Conservation (phyloP, 2,888 invertebrate genomes). For the Hyposoter didymator region DNA sequence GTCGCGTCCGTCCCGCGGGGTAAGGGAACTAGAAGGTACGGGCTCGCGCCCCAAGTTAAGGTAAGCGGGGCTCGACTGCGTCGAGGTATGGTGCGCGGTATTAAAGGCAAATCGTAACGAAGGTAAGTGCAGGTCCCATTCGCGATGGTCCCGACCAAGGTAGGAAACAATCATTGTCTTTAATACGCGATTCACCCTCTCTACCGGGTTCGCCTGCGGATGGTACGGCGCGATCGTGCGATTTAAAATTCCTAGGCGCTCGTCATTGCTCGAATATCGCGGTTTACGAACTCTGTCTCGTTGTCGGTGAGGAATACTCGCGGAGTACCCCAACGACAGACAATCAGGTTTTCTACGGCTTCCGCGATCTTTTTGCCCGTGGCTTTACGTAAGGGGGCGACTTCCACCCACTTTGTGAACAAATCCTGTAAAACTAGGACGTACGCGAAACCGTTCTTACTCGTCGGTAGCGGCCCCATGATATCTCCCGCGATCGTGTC, state of each 20-base stretch:
- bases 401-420: slow-evolving; percentile 51
- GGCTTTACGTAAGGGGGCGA: not conserved
- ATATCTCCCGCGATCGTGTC: slow-evolving; percentile 64
- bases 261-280: not conserved
- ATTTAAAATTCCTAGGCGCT: not conserved
- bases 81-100: slow-evolving; percentile 12
- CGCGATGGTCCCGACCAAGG: not conserved
- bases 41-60: slow-evolving; percentile 20
- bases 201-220: slow-evolving; percentile 55
- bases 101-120: slow-evolving; percentile 30
- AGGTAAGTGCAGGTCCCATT: slow-evolving; percentile 11
- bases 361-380: slow-evolving; percentile 18
- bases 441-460: slow-evolving; percentile 30
- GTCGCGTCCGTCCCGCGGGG: not conserved
- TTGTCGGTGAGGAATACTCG: slow-evolving; percentile 41
- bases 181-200: slow-evolving; percentile 41
- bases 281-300: slow-evolving; percentile 54
- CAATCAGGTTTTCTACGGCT: slow-evolving; percentile 16
- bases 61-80: not conserved
- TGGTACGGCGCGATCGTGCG: slow-evolving; percentile 42
- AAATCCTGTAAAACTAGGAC: slow-evolving; percentile 48
- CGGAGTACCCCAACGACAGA: slow-evolving; percentile 37
- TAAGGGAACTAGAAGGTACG: not conserved
- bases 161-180: slow-evolving; percentile 34
- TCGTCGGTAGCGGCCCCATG: slow-evolving; percentile 69